phyloP scores from a whole-genome alignment of 2,113 vertebrate species.

The Tamias sibiricus region DNA sequence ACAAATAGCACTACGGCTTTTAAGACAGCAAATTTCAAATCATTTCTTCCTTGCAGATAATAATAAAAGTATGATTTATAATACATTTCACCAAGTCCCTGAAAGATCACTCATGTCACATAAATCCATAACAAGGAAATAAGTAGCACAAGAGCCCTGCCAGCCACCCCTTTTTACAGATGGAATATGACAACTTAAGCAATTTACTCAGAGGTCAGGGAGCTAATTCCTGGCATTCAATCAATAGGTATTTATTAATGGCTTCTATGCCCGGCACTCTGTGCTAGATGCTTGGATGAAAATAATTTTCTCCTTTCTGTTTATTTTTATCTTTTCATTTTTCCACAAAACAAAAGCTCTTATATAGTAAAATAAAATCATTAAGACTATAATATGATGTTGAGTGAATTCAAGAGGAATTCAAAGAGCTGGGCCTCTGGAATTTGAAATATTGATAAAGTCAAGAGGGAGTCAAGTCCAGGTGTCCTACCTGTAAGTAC shows the following conservation, averaged over 20 bases:
- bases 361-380: slow-evolving; percentile 20
- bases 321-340: slow-evolving; percentile 37
- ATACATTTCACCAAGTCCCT: slow-evolving; percentile 64
- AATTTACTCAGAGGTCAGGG: slow-evolving; percentile 73
- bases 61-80: slow-evolving; percentile 76
- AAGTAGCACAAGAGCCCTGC: slow-evolving; percentile 50
- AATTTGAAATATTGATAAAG: slow-evolving; percentile 17
- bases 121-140: slow-evolving; percentile 69
- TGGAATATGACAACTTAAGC: slow-evolving; percentile 76
- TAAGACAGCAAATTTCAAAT: slow-evolving; percentile 55
- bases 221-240: slow-evolving; percentile 79
- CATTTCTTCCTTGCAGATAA: slow-evolving; percentile 58
- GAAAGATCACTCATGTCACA: slow-evolving; percentile 70
- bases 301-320: slow-evolving; percentile 45
- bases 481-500: neutral
- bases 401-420: slow-evolving; percentile 14
- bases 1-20: slow-evolving; percentile 41
- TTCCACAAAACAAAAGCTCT: neutral
- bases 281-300: slow-evolving; percentile 29
- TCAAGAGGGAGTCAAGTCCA: neutral
- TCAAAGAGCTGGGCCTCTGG: neutral
- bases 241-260: slow-evolving; percentile 79
- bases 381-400: slow-evolving; percentile 11
- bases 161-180: slow-evolving; percentile 52
- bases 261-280: slow-evolving; percentile 33